phyloP scores from a whole-genome alignment of 2,888 invertebrate species.

The Sisyra terminalis region DNA sequence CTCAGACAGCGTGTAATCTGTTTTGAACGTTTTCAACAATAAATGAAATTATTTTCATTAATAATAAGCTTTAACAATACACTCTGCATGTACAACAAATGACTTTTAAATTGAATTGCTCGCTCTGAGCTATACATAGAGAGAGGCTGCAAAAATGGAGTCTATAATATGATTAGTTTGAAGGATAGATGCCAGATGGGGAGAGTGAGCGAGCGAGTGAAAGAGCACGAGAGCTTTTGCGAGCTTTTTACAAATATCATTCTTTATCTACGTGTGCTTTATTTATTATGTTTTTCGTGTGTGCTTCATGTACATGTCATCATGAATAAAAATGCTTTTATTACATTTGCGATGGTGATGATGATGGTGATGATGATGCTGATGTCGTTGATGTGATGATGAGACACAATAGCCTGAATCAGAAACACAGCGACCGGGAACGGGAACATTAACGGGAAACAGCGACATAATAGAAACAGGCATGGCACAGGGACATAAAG shows the following conservation, averaged over 20 bases:
- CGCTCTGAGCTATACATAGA: slow-evolving; percentile 21
- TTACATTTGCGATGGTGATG: slow-evolving; percentile 1
- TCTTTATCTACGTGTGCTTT: no score
- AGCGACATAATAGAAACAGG: no score
- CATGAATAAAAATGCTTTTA: slow-evolving; percentile 5
- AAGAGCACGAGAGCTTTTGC: no score
- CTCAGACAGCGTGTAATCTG: no score
- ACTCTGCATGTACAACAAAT: slow-evolving; percentile 35
- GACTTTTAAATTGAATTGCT: slow-evolving; percentile 51
- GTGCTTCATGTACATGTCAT: not conserved
- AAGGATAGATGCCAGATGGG: slow-evolving; percentile 29
- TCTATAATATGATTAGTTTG: slow-evolving; percentile 44
- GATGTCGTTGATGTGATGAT: no score
- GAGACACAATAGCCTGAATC: no score
- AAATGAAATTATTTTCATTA: slow-evolving; percentile 30
- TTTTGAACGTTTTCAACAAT: slow-evolving; percentile 20
- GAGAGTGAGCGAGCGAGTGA: not conserved
- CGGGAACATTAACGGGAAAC: no score
- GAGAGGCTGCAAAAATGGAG: slow-evolving; percentile 40
- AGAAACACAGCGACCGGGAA: no score
- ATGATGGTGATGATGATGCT: not conserved
- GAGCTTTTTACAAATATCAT: no score
- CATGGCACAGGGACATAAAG: no score
- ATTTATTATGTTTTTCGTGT: no score
- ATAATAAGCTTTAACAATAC: slow-evolving; percentile 29